Evolutionary conservation across 2,797 vertebrate genomes (phyloP).

Genomic region (Varecia variegata): DNA sequence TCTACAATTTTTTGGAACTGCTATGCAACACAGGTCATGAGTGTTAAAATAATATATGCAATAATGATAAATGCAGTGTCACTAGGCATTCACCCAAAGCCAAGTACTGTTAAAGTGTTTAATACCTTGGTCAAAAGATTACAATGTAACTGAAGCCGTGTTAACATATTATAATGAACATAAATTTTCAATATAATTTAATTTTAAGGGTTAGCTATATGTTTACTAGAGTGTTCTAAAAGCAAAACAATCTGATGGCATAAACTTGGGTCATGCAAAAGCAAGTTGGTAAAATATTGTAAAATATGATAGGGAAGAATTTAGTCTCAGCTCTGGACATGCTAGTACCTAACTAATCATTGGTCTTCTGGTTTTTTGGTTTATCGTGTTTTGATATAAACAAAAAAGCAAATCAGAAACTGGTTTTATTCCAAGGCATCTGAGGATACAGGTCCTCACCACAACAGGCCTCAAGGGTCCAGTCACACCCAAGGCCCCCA

Average conservation of each 20-base stretch:
- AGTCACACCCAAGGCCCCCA: background rate
- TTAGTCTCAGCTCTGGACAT: background rate
- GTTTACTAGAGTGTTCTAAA: constrained; percentile 54
- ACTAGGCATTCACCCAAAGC: constrained; percentile 67
- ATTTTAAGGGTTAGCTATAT: constrained; percentile 73
- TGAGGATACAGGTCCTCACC: background rate
- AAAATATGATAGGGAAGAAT: background rate
- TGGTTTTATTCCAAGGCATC: background rate
- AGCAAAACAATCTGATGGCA: constrained; percentile 43
- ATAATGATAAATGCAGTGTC: constrained; percentile 66
- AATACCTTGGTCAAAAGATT: constrained; percentile 68
- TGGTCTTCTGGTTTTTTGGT: background rate
- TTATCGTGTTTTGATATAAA: constrained; percentile 31
- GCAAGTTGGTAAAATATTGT: constrained; percentile 54
- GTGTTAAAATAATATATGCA: constrained; percentile 60
- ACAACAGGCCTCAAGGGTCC: background rate
- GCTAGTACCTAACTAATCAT: constrained; percentile 31
- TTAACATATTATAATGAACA: constrained; percentile 67
- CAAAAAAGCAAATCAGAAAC: constrained; percentile 7
- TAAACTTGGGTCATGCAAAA: constrained; percentile 54
- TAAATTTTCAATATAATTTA: constrained; percentile 72
- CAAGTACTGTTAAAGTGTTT: constrained; percentile 66
- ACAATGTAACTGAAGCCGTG: constrained; percentile 68
- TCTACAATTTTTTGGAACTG: background rate
- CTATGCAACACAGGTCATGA: constrained; percentile 57